A percentile compares a stretch with the other conserved stretches of the same genome.
These are phyloP conservation scores for Chelmon rostratus DNA, from an alignment of 2,797 vertebrate species.

Conservation along the genomic window DNA sequence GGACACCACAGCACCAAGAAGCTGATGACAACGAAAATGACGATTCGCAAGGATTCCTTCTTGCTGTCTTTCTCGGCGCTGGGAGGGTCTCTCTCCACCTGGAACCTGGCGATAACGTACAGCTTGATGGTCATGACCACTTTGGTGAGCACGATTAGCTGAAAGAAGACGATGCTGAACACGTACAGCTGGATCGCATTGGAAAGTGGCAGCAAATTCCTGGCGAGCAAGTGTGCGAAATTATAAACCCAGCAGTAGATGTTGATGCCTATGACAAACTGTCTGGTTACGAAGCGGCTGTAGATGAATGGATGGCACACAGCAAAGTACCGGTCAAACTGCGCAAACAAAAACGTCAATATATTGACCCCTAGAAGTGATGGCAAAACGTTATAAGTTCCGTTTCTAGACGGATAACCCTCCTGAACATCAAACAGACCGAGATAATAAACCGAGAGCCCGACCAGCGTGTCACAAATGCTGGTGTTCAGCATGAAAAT, in stretches of 20 bases:
- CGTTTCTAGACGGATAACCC: conserved; percentile 70
- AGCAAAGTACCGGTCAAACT: conserved; percentile 73
- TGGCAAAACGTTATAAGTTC: conserved; percentile 62
- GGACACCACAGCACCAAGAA: conserved; percentile 81
- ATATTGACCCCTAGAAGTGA: conserved; percentile 69
- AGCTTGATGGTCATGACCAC: conserved; percentile 78
- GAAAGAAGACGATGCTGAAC: conserved; percentile 51
- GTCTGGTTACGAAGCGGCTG: not conserved
- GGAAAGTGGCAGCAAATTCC: conserved; percentile 7
- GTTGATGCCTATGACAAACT: conserved; percentile 1
- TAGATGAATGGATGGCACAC: conserved; percentile 63
- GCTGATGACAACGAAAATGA: conserved; percentile 81
- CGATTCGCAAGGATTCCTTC: conserved; percentile 73
- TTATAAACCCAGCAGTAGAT: conserved; percentile 29
- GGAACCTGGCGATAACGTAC: conserved; percentile 69
- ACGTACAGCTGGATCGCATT: conserved; percentile 6
- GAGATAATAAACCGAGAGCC: conserved; percentile 67
- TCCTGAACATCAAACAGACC: conserved; percentile 76
- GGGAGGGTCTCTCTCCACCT: conserved; percentile 66
- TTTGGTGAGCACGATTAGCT: conserved; percentile 67
- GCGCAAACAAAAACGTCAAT: conserved; percentile 75
- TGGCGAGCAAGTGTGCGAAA: not conserved
- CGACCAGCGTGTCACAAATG: conserved; percentile 68
- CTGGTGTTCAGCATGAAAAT: conserved; percentile 87
- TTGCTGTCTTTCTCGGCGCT: conserved; percentile 69